phyloP scores from a whole-genome alignment of 2,113 vertebrate genomes.

The Noctilio leporinus region DNA sequence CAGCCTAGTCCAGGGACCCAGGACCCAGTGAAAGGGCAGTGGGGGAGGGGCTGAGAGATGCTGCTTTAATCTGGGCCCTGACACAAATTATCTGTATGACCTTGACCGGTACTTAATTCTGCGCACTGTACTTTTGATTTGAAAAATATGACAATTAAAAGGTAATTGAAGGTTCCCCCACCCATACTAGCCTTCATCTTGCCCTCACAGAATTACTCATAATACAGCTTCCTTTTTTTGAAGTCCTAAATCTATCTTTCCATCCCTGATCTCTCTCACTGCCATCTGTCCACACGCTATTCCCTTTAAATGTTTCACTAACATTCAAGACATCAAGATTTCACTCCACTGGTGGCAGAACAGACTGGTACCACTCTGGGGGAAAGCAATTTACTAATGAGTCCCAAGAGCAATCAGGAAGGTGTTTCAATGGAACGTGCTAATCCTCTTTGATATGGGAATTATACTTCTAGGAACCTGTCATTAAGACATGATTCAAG shows the following conservation, averaged over 20 bases:
- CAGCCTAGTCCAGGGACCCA: fast-evolving
- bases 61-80: not conserved
- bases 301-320: not conserved
- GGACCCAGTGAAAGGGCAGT: not conserved
- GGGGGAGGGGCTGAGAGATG: not conserved
- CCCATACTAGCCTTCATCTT: not conserved
- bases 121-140: not conserved
- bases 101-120: not conserved
- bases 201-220: not conserved
- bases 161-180: not conserved
- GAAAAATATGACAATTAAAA: not conserved
- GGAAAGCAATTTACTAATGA: not conserved
- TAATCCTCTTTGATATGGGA: not conserved
- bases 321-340: not conserved
- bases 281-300: not conserved
- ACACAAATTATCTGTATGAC: not conserved
- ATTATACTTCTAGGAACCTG: not conserved
- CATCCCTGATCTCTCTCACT: not conserved
- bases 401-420: not conserved
- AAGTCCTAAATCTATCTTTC: not conserved
- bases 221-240: not conserved
- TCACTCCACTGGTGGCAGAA: not conserved
- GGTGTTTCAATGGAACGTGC: not conserved
- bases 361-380: not conserved
- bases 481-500: not conserved